Percentiles rank a stretch among this genome's conserved stretches.
These are phyloP conservation scores for Hyperoodon ampullatus DNA, from an alignment of 2,113 vertebrate species.

Conservation along the genomic window DNA sequence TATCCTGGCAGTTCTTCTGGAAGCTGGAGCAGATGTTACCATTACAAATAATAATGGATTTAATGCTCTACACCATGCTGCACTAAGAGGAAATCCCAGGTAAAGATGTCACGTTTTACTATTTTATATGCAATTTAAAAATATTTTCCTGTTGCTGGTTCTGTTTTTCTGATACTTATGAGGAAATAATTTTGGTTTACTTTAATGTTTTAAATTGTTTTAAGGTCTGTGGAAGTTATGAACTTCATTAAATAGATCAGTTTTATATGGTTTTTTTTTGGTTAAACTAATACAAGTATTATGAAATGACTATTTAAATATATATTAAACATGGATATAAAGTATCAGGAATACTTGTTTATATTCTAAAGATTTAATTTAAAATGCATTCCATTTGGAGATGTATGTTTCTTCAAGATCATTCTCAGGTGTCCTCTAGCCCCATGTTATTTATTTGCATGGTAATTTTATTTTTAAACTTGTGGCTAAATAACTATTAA, in stretches of 20 bases:
- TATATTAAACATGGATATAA: conserved; percentile 7
- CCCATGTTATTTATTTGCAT: background rate
- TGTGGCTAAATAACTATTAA: conserved; percentile 12
- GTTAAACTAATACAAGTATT: background rate
- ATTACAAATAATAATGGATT: conserved; percentile 99
- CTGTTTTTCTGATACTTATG: conserved; percentile 26
- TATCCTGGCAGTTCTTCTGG: conserved; percentile 97
- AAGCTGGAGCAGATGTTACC: conserved; percentile 97
- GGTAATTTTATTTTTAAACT: background rate
- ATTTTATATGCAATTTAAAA: background rate
- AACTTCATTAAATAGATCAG: background rate
- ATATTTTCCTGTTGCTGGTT: background rate
- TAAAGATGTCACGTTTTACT: conserved; percentile 75
- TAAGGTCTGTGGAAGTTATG: conserved; percentile 1
- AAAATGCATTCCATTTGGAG: conserved; percentile 27
- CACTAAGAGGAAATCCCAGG: conserved; percentile 98
- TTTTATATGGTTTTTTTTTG: background rate
- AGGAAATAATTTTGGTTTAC: conserved; percentile 18
- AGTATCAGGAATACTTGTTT: conserved; percentile 8
- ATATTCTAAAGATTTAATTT: conserved; percentile 41
- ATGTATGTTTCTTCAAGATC: conserved; percentile 13
- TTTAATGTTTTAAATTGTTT: conserved; percentile 35
- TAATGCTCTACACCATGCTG: conserved; percentile 98
- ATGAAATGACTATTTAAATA: conserved; percentile 6
- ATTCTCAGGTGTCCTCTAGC: background rate